These are phyloP conservation scores for Mylabris sibirica DNA, from an alignment of 2,888 invertebrate genomes.

Conservation along the genomic window DNA sequence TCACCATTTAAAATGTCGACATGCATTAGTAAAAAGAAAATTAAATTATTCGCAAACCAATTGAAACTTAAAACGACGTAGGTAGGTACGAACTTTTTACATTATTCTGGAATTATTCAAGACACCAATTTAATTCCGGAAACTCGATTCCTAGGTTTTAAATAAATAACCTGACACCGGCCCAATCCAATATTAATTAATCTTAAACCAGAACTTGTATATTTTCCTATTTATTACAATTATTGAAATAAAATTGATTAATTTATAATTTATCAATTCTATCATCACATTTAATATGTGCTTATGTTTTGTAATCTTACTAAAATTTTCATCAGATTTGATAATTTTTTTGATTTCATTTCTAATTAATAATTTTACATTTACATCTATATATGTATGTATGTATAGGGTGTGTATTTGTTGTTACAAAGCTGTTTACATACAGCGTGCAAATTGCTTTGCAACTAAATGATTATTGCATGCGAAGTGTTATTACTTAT, in stretches of 20 bases:
- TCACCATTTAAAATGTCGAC: slow-evolving; percentile 54
- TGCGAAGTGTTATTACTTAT: slow-evolving; percentile 55
- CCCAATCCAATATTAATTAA: slow-evolving; percentile 9
- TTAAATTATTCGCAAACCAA: slow-evolving; percentile 55
- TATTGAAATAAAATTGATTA: background rate
- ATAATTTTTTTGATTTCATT: slow-evolving; percentile 29
- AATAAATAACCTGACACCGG: slow-evolving; percentile 11
- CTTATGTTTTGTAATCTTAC: background rate
- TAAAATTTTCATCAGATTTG: background rate
- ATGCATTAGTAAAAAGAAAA: slow-evolving; percentile 51
- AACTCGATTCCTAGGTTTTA: slow-evolving; percentile 16
- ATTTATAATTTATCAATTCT: background rate
- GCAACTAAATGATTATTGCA: slow-evolving; percentile 59
- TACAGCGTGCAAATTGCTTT: slow-evolving; percentile 57
- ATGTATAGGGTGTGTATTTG: slow-evolving; percentile 45
- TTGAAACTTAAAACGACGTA: slow-evolving; percentile 52
- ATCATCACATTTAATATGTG: background rate
- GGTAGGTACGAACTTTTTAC: slow-evolving; percentile 49
- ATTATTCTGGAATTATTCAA: slow-evolving; percentile 50
- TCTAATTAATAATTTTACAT: slow-evolving; percentile 51
- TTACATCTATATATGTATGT: slow-evolving; percentile 50
- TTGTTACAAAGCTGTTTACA: slow-evolving; percentile 56
- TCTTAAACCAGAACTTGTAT: background rate
- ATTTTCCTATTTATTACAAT: background rate
- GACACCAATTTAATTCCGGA: slow-evolving; percentile 18